Evolutionary conservation across 2,797 vertebrate species (phyloP).

Genomic region (Pseudochirops corinnae): DNA sequence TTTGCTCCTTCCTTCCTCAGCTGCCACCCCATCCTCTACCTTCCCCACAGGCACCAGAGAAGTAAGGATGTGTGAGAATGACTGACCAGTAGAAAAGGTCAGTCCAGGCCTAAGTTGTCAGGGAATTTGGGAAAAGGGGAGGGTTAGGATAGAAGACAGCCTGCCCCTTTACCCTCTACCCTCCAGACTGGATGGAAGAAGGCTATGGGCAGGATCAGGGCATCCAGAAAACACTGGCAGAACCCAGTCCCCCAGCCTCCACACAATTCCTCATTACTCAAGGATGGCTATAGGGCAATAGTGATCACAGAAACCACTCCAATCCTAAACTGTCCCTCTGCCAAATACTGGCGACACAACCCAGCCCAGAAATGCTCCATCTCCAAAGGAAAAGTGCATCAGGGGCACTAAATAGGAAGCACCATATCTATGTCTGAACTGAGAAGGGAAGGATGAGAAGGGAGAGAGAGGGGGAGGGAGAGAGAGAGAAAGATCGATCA

Average conservation of each 20-base stretch:
- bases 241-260: background rate
- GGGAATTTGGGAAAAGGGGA: conserved; percentile 15
- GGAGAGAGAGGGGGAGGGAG: too few species aligned
- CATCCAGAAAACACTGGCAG: conserved; percentile 32
- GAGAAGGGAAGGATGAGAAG: background rate
- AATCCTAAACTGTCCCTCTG: background rate
- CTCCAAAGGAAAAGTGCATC: conserved; percentile 16
- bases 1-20: conserved; percentile 24
- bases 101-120: conserved; percentile 66
- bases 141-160: background rate
- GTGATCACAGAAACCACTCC: background rate
- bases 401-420: background rate
- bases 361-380: background rate
- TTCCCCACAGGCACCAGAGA: conserved; percentile 33
- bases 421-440: conserved; percentile 1
- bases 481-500: background rate
- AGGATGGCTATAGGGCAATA: conserved; percentile 14
- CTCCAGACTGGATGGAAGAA: background rate
- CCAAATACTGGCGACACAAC: background rate
- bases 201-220: background rate
- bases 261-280: background rate
- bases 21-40: background rate
- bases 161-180: background rate
- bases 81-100: background rate
- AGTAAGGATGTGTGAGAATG: background rate